Conservation (phyloP, 2,797 vertebrate genomes). For the Dallia pectoralis region DNA sequence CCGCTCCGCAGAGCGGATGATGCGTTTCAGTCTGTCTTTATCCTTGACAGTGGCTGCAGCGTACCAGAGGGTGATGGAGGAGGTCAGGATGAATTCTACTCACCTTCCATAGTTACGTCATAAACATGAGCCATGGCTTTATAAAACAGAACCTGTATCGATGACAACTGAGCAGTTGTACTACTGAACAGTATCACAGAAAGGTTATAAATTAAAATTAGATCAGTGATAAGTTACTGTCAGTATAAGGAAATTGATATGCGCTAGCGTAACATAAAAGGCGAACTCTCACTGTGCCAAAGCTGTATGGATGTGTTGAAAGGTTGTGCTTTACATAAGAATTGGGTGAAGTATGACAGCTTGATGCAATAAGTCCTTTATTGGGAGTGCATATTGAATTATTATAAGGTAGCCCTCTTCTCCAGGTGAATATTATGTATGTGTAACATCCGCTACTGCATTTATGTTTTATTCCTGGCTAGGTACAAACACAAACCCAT, state of each 20-base stretch:
- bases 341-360: neutral
- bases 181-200: neutral
- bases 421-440: neutral
- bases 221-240: neutral
- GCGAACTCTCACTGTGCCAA: neutral
- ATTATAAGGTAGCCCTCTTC: neutral
- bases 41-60: no score
- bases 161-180: neutral
- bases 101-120: neutral
- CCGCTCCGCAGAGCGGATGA: no score
- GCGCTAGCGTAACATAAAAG: neutral
- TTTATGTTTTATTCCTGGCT: neutral
- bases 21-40: no score
- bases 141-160: neutral
- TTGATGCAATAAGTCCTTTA: neutral
- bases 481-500: neutral
- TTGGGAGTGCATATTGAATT: neutral
- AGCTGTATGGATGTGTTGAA: neutral
- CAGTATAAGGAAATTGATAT: neutral
- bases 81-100: no score
- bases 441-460: neutral
- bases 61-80: no score
- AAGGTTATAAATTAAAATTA: constrained; percentile 2
- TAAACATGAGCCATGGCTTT: neutral
- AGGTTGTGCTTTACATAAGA: neutral